Evolutionary conservation across 1,140 invertebrate genomes (phyloP).

Genomic region (Pseudomyrmex cubaensis): DNA sequence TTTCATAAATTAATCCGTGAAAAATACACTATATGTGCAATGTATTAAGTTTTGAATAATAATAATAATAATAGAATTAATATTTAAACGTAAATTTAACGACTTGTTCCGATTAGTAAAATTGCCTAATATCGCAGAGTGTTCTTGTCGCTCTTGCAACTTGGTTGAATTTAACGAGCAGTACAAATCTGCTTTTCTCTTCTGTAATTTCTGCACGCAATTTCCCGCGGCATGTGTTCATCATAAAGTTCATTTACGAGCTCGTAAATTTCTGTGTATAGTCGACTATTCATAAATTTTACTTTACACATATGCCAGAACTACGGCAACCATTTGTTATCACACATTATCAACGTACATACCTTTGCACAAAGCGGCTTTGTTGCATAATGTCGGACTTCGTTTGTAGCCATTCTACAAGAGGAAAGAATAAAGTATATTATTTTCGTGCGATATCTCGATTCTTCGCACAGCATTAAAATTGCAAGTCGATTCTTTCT

Average conservation of each 20-base stretch:
- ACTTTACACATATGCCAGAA: background rate
- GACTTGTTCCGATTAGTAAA: background rate
- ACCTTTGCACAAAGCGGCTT: conserved; percentile 1
- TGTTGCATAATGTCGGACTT: background rate
- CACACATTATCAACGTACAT: background rate
- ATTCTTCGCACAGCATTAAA: background rate
- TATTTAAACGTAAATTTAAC: no score
- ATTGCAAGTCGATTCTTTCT: no score
- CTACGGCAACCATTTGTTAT: background rate
- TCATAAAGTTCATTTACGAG: background rate
- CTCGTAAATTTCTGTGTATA: background rate
- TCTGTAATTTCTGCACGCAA: background rate
- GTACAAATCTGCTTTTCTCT: background rate
- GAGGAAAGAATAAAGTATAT: background rate
- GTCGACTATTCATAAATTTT: conserved; percentile 3
- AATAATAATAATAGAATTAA: no score
- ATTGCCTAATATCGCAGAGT: background rate
- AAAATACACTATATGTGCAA: no score
- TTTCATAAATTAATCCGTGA: no score
- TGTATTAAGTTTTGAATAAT: no score
- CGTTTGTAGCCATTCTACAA: background rate
- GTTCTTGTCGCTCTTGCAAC: background rate
- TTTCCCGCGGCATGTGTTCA: background rate
- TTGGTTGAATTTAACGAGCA: background rate
- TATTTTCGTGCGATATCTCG: background rate